Base-by-base conservation (phyloP, 2,888 invertebrate species). In the Cheilosia pagana region DNA sequence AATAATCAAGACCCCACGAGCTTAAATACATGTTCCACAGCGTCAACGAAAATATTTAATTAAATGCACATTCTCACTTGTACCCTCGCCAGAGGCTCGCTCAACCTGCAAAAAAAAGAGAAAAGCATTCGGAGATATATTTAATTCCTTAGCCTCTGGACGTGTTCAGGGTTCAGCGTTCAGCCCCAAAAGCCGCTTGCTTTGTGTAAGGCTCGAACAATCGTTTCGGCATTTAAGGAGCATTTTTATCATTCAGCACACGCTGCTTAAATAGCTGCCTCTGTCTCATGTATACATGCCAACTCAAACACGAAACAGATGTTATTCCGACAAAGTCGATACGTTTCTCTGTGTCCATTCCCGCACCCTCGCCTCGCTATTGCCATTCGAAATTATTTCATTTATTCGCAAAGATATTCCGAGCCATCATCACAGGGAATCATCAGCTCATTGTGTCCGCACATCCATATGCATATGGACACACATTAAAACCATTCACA, bases 401-500 rank as follows among this genome's bases (percentile, higher is more conserved):
- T 85, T 81, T 81, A 81, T 75, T 85, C 65, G 59, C 85, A 85
- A 85, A 70, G 70, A 85, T 79, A 81, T 81, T 76, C 75, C 45
- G 16, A 74, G 53, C 31, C 41, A 19, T 16, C 25, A 55, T 52
- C 65, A 23, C 55, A 31, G 23, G 28, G 70, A 75, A 55, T 76
- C 82, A 82, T 70, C 65, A 71, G 75, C 75, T 85, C 79, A 75
- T 74, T 79, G 83, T 85, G 65, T 75, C 70, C 75, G 75, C 85
- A 83, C 48, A 81, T 70, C 35, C 57, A 75, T 75, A 67, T 71
- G 67, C 65, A 75, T 81, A 74, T 85, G 74, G 52, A 45, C 67
- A 55, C 71, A 81, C 81, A 81, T 85, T 81, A 71, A 81, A 39
- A 71, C 67, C 81, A 75, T 81, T 75, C 81, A 74, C 63, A 74